phyloP scores from a whole-genome alignment of 1,140 invertebrate species.

The Listronotus bonariensis region DNA sequence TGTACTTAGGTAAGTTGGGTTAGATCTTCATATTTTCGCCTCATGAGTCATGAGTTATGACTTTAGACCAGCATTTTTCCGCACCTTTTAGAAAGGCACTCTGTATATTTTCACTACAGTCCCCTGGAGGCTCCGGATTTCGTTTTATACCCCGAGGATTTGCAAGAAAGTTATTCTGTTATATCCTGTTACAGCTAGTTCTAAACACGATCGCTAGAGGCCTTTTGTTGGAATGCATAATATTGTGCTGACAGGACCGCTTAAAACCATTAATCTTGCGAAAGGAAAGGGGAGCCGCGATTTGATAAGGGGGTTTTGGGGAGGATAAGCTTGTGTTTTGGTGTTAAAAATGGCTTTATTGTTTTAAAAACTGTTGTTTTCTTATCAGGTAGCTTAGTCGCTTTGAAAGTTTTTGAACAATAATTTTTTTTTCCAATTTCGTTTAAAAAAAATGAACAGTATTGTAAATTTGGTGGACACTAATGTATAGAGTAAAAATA shows the following conservation, averaged over 20 bases:
- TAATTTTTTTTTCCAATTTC: too few relatives aligned
- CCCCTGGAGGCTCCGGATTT: not conserved
- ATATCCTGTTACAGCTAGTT: conserved; percentile 26
- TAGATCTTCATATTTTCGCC: too few relatives aligned
- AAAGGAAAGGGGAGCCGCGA: conserved; percentile 40
- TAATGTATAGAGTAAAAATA: too few relatives aligned
- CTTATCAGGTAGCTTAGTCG: too few relatives aligned
- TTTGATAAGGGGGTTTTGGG: conserved; percentile 34
- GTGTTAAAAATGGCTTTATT: not conserved
- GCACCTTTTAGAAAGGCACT: too few relatives aligned
- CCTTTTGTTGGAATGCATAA: conserved; percentile 49
- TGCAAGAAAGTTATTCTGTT: conserved; percentile 22
- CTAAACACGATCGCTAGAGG: conserved; percentile 13
- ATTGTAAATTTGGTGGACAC: too few relatives aligned
- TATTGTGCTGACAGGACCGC: conserved; percentile 45
- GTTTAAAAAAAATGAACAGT: too few relatives aligned
- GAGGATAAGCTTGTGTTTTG: conserved; percentile 22
- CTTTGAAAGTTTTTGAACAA: too few relatives aligned
- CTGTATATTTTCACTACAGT: not conserved
- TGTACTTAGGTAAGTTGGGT: too few relatives aligned
- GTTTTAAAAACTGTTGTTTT: too few relatives aligned
- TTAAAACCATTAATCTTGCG: conserved; percentile 46
- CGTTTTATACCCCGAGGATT: conserved; percentile 9
- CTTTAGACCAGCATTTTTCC: too few relatives aligned
- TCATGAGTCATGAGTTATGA: too few relatives aligned